phyloP scores from a whole-genome alignment of 2,113 vertebrate genomes.

The Castor canadensis region DNA sequence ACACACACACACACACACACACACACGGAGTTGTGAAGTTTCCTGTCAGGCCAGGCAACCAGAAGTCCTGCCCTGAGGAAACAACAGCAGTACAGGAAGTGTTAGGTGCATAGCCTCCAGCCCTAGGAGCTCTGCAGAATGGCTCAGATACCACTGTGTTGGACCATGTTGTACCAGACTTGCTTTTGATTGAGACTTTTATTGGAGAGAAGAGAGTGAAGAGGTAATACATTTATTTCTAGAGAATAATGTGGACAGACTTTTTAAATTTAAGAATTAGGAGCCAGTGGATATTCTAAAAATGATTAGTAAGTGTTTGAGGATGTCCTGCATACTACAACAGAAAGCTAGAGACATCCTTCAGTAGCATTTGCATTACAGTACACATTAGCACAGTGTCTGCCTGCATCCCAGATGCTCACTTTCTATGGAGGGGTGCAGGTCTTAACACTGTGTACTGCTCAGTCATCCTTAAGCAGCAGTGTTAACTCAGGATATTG shows the following conservation, averaged over 20 bases:
- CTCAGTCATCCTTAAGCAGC: not conserved
- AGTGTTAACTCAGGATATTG: not conserved
- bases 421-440: not conserved
- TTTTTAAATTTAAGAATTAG: conserved; percentile 30
- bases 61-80: not conserved
- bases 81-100: not conserved
- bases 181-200: not conserved
- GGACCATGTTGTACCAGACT: not conserved
- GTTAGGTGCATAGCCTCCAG: not conserved
- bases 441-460: not conserved
- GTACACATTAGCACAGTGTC: fast-evolving
- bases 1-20: too few relatives aligned
- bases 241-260: not conserved
- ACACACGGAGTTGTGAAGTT: too few relatives aligned
- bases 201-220: not conserved
- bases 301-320: conserved; percentile 12
- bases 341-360: not conserved
- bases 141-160: not conserved
- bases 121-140: not conserved
- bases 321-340: not conserved
- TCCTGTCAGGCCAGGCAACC: not conserved
- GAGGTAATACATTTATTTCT: not conserved
- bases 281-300: not conserved
- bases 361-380: not conserved
- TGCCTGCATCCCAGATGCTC: not conserved